Base-by-base conservation (phyloP, 2,113 vertebrate genomes). In the Peromyscus californicus region DNA sequence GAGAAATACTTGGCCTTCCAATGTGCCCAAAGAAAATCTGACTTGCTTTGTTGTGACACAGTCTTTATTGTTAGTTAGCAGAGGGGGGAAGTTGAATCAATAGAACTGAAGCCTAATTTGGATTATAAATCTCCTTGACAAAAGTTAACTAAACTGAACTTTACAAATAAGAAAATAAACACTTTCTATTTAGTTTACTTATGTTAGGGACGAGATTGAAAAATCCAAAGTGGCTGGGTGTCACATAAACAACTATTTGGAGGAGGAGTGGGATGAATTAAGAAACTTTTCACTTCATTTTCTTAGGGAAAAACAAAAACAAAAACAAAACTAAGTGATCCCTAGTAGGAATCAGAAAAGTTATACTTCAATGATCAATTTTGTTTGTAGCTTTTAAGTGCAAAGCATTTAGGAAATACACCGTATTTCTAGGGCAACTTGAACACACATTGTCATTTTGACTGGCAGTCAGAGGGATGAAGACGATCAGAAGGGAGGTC, bases 181-280 rank as follows among this genome's bases (percentile, higher is more conserved):
- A 89, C 96, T 98, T 97, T 98, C 97, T 92, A n/a, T 69, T 69
- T 83, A 94, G 91, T 97, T 96, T 70, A 80, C 93, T 96, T 63
- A 33, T 96, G 67, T 79, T 90, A 85, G 11, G 1, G 67, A 45
- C 89, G 97, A 88, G 92, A 96, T 90, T 96, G 91, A 74, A 22
- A 54, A 15, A 75, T 13, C 31, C 57, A n/a, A 45, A 39, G 39
- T 69, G 96, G 59, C 74, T 80, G 75, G 0, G 12, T 94, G 89
- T 79, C 93, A 42, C 67, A 61, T 72, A 80, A 88, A 72, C 4
- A 93, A 65, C 29, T 94, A n/a, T 97, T 95, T 74, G n/a, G 74
- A 63, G 63, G 78, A 84, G 95, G 12, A 48, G 92, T 95, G 69
- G 45, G 83, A 7, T 21, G 85, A 93, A 97, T 96, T 96, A 82